These are phyloP conservation scores for Plodia interpunctella DNA, from an alignment of 1,140 invertebrate genomes.

Conservation along the genomic window DNA sequence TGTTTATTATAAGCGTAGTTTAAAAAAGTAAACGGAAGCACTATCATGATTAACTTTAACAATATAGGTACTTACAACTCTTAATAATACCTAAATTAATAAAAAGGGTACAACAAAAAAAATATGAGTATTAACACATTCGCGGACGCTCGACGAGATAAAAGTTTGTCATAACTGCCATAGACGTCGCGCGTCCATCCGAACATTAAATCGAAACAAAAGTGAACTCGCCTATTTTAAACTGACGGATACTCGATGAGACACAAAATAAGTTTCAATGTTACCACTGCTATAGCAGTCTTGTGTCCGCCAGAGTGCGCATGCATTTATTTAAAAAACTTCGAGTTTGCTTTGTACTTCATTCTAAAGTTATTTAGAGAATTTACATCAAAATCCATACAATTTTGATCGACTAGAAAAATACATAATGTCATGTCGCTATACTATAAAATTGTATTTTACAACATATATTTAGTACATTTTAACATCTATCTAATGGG, in stretches of 20 bases:
- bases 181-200: too few relatives aligned
- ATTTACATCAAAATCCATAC: conserved; percentile 6
- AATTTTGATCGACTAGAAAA: conserved; percentile 13
- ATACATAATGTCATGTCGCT: conserved; percentile 7
- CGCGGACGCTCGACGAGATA: too few relatives aligned
- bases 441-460: conserved; percentile 11
- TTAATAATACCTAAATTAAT: background rate
- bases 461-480: conserved; percentile 13
- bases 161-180: too few relatives aligned
- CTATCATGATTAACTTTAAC: background rate
- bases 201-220: too few relatives aligned
- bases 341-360: conserved; percentile 15
- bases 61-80: background rate
- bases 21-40: background rate
- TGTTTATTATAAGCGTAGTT: conserved; percentile 2
- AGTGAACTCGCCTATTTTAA: too few relatives aligned
- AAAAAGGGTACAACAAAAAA: background rate
- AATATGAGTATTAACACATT: too few relatives aligned
- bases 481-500: conserved; percentile 9
- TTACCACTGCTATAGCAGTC: too few relatives aligned
- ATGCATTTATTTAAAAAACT: too few relatives aligned
- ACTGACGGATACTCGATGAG: too few relatives aligned
- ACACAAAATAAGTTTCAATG: too few relatives aligned
- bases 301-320: too few relatives aligned
- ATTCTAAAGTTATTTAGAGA: conserved; percentile 9